Conservation (phyloP, 2,113 vertebrate genomes). For the Saguinus imperator region DNA sequence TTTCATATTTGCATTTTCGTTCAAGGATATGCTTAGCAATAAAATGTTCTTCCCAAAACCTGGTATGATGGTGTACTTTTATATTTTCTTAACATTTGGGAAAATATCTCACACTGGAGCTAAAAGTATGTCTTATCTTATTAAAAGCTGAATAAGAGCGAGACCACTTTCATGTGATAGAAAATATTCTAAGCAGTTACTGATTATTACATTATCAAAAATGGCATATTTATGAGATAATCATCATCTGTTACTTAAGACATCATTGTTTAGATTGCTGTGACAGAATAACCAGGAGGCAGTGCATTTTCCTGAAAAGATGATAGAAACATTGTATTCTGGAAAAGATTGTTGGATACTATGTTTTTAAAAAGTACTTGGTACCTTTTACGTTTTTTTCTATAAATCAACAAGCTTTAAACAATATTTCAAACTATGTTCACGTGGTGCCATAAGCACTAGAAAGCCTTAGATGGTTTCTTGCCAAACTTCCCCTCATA, state of each 20-base stretch:
- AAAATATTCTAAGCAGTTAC: slow-evolving; percentile 12
- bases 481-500: not conserved
- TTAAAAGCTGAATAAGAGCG: not conserved
- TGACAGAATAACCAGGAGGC: not conserved
- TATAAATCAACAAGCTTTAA: not conserved
- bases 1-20: slow-evolving; percentile 91
- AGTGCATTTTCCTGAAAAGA: slow-evolving; percentile 10
- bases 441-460: not conserved
- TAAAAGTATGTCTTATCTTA: not conserved
- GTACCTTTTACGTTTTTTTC: not conserved
- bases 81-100: slow-evolving; percentile 74
- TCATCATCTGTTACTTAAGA: not conserved
- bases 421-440: not conserved
- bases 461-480: not conserved
- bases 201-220: slow-evolving; percentile 25
- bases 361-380: not conserved
- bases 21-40: slow-evolving; percentile 97
- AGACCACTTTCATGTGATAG: not conserved
- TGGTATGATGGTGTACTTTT: slow-evolving; percentile 82
- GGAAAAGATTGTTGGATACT: not conserved
- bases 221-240: not conserved
- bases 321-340: not conserved
- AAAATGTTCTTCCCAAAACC: slow-evolving; percentile 96
- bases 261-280: not conserved
- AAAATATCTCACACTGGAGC: not conserved